Evolutionary conservation across 2,888 invertebrate genomes (phyloP), one percentile per base, ranked within the genome.

Genomic region (Chalcis sispes): DNA sequence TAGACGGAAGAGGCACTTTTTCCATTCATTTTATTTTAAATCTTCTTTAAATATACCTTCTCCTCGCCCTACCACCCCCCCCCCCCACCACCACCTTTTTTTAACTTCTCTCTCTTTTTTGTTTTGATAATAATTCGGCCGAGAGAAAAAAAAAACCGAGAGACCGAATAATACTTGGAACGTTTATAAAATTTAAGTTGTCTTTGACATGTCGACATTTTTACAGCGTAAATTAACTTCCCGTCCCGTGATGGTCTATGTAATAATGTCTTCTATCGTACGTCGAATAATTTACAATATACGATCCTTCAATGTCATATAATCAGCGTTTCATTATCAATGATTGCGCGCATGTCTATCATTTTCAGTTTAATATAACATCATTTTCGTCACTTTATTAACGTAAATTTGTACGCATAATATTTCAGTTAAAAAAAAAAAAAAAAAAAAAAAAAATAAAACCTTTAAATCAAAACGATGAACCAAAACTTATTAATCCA

Each of bases 301-400:
- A 50, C 23, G 48, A 8, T 29, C 23, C 36, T 25, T 50, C 56
- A 23, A 32, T 48, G 72, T 72, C 29, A 64, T 72, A 29, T 54
- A 72, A 32, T 18, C 29, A 46, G 20, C 27, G 18, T 25, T 36
- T 72, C 58, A 72, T 72, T 48, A 72, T 48, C 42, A 25, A 13
- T 20, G 8, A 25, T 46, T 20, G n/a, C n/a, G n/a, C n/a, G n/a
- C n/a, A n/a, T 18, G 27, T 32, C 29, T 72, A 72, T 54, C 46
- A 48, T 3, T 13, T 64, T 23, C 10, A 48, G 5, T 15, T 10
- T 58, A 56, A 54, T 71, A 7, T 20, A 59, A 42, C 10, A 15
- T n/a, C 48, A 69, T 69, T 59, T 69, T 32, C 48, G n/a, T n/a
- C n/a, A n/a, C n/a, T n/a, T n/a, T n/a, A n/a, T n/a, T n/a, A n/a